Evolutionary conservation across 2,113 vertebrate species (phyloP), one percentile per base, ranked within the genome.

Genomic region (Passerina amoena): DNA sequence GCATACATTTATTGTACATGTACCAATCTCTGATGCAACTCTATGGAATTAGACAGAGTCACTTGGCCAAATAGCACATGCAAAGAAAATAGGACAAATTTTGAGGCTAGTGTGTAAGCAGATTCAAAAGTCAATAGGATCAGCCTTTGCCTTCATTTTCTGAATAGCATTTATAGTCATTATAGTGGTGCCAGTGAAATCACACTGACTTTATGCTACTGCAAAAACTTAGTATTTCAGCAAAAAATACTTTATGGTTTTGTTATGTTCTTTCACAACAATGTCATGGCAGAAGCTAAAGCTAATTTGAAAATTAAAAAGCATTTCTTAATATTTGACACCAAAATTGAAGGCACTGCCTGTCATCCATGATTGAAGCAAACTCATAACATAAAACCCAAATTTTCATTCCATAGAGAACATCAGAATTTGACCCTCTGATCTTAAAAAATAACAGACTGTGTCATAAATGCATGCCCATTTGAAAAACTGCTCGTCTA

Each of bases 321-420:
- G 1, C 9, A 31, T 3, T 40, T 79, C 45, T 23, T 40, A 48
- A 40, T 37, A 37, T 1, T 45, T 1, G 0, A 59, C 0, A 0
- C 5, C 12, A 66, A 66, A 83, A 5, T 64, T 78, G 31, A 42
- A 70, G 27, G 21, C 7, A 30, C 22, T 75, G 47, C 19, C 28
- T 65, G 20, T 25, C 30, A 72, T 53, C 16, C 14, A 21, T 7
- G 14, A 17, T 6, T 79, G 17, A 82, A 33, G 11, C 8, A 79
- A 92, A 42, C 12, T 35, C 22, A 42, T 22, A 53, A 45, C 12
- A 79, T 27, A 28, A 72, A 85, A 4, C 21, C 0, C 4, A 84
- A 63, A 60, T 35, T 80, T 69, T 82, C 10, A 21, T 42, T 80
- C 24, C 30, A 42, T 2, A 40, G 6, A 69, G n/a, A 81, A 63